Evolutionary conservation across 2,888 invertebrate species (phyloP), one percentile per base, ranked within the genome.

Genomic region (Drosophila phalerata): DNA sequence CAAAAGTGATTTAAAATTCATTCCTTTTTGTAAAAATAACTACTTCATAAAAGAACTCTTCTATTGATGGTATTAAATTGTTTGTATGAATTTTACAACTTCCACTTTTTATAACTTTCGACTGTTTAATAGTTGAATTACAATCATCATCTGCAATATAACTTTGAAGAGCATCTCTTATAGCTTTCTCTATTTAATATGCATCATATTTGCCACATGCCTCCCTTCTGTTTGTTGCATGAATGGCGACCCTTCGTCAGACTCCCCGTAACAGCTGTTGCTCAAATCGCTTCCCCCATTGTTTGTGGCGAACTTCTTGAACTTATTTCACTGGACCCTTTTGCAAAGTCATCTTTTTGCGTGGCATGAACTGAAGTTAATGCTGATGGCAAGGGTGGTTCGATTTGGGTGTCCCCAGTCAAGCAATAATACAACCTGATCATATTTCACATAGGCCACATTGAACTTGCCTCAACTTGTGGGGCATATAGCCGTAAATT

Each of bases 401-500:
- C 40, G 34, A n/a, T 43, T 56, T 49, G 69, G 76, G 76, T 78
- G 76, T 78, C 37, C 76, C 48, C 43, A 38, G 55, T 22, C 43
- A 42, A 22, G 66, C 60, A 63, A 67, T 67, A 66, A 62, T 15
- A 62, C 51, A 73, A 58, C 61, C 61, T 60, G 82, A 82, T 83
- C 83, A 79, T 88, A 82, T 83, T 78, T 81, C 82, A 30, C 30
- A 30, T 10, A 87, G 79, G 25, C 48, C 51, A 49, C 56, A 61
- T 64, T 66, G 64, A 66, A 65, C 74, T 71, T 53, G 71, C 32
- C 65, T 53, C 66, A 62, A 83, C 69, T 77, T 73, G 49, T 74
- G 77, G 60, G 77, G 70, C 64, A 79, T 15, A 83, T 8, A 37
- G n/a, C n/a, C 37, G 37, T 81, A 83, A 87, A 87, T 85, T 81